phyloP scores from a whole-genome alignment of 2,113 vertebrate genomes.

The Rhineura floridana region DNA sequence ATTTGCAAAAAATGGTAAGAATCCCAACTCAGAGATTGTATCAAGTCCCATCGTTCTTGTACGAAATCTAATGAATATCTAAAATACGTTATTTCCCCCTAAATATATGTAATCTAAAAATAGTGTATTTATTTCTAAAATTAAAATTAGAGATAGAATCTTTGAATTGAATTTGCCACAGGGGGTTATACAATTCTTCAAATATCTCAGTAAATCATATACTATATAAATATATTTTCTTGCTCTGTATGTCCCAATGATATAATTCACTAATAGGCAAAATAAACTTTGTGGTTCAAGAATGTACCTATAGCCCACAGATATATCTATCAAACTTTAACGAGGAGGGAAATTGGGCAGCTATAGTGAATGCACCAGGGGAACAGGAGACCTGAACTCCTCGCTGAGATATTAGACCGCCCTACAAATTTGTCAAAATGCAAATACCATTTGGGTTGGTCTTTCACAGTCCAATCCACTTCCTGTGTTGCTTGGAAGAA shows the following conservation, averaged over 20 bases:
- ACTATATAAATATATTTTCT: conserved; percentile 1
- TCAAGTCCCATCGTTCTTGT: background rate
- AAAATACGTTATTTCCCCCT: background rate
- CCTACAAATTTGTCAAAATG: no score
- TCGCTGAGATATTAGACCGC: no score
- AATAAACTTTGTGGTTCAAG: no score
- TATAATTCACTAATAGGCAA: no score
- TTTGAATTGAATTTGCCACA: conserved; percentile 8
- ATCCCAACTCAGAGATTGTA: background rate
- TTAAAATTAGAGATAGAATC: background rate
- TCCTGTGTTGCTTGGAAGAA: no score
- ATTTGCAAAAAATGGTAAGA: background rate
- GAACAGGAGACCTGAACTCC: no score
- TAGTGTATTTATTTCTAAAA: accelerated
- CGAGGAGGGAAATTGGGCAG: no score
- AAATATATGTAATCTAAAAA: background rate
- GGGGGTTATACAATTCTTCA: background rate
- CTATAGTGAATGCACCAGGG: no score
- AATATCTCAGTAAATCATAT: background rate
- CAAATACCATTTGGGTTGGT: no score
- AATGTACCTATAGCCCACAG: no score
- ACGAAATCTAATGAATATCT: background rate
- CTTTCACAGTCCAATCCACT: no score
- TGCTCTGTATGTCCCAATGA: background rate
- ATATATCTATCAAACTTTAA: no score